A percentile compares a stretch with the other conserved stretches of the same genome.
These are phyloP conservation scores for Scaptomyza graminum DNA, from an alignment of 1,140 invertebrate genomes.

Conservation along the genomic window DNA sequence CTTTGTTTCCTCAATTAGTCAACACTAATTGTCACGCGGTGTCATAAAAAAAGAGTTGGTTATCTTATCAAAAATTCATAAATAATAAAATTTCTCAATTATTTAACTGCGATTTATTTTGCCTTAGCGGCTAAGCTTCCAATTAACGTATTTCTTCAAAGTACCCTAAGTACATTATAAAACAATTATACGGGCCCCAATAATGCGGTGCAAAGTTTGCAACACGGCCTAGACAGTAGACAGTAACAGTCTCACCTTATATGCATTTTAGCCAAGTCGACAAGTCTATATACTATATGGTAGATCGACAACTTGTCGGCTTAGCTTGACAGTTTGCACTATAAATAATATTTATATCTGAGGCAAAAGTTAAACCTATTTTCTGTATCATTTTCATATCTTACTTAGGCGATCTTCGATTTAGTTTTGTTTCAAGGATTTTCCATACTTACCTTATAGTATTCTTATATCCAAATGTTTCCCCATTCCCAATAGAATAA, in stretches of 20 bases:
- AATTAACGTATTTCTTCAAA: slow-evolving; percentile 19
- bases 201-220: slow-evolving; percentile 11
- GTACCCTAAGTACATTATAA: background rate
- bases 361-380: too few species aligned
- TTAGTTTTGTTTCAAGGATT: too few species aligned
- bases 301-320: too few species aligned
- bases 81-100: slow-evolving; percentile 39
- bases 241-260: too few species aligned
- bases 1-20: slow-evolving; percentile 9
- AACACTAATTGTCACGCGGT: slow-evolving; percentile 4
- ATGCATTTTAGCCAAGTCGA: too few species aligned
- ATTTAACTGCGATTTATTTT: slow-evolving; percentile 27
- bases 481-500: slow-evolving; percentile 30
- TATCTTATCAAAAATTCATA: slow-evolving; percentile 30
- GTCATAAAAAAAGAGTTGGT: slow-evolving; percentile 1
- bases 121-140: slow-evolving; percentile 15
- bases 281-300: too few species aligned
- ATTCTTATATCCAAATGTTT: too few species aligned
- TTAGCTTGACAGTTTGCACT: too few species aligned
- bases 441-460: too few species aligned
- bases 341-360: too few species aligned
- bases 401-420: too few species aligned
- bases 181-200: background rate
- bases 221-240: background rate
- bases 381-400: too few species aligned